Evolutionary conservation across 2,888 invertebrate genomes (phyloP), one percentile per base, ranked within the genome.

Genomic region (Cephalotes varians): DNA sequence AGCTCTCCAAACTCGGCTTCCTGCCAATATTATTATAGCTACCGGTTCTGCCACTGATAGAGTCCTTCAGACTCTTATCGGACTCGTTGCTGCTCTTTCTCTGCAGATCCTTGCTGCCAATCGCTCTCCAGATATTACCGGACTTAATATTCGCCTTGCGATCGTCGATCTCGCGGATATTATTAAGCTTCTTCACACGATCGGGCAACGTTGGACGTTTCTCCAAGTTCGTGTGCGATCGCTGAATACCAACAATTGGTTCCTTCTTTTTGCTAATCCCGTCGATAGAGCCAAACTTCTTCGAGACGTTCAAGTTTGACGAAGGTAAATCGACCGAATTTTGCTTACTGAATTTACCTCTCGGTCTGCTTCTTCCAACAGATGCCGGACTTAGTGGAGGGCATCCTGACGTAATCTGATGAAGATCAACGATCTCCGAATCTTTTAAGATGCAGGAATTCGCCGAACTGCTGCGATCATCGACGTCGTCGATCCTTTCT

Each of bases 261-360:
- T 91, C 90, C 60, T 86, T 89, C 74, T 86, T 90, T 69, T 54
- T 86, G 44, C 71, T 79, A 28, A 93, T 83, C 28, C 86, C 85
- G 62, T 93, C 93, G 5, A 91, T 90, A 10, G 93, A 93, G 3
- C 92, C 92, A 64, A 90, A 93, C n/a, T 81, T 90, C 65, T 87
- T 92, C 34, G 90, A 88, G 3, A 76, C 64, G 10, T 89, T 86
- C 31, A 92, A 80, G 54, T 89, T 91, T 44, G 88, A 79, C 12
- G 87, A 72, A 2, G 77, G 64, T 7, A 77, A 79, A 40, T 93
- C 92, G 18, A 91, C 81, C 7, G 93, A 92, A 56, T 90, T 90
- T 49, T 93, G 92, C 56, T 93, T 92, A 18, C 76, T 82, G 15
- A 93, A 86, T 74, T 87, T 90, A 0, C 80, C 72, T 44, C 86